These are phyloP conservation scores for Oryzias dopingdopingensis DNA, from an alignment of 2,797 vertebrate species.

Conservation along the genomic window DNA sequence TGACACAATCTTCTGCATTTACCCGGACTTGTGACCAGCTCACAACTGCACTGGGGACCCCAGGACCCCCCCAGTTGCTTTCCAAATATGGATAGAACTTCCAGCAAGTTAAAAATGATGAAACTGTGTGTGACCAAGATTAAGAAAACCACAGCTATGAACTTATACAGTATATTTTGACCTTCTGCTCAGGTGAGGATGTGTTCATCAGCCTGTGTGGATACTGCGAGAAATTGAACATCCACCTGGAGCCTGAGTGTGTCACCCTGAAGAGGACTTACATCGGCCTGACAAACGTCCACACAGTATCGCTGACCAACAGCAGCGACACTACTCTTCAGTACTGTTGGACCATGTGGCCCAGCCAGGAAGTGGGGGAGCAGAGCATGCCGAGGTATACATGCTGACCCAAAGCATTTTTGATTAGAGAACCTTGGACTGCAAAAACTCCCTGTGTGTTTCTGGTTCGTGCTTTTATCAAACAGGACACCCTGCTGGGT, in stretches of 20 bases:
- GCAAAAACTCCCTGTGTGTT: not conserved
- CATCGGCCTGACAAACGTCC: slow-evolving; percentile 71
- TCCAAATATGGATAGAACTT: too few relatives aligned
- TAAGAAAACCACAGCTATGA: too few relatives aligned
- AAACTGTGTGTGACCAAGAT: too few relatives aligned
- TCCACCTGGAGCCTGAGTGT: slow-evolving; percentile 77
- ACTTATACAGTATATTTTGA: not conserved
- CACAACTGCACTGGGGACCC: too few relatives aligned
- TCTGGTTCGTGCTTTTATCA: not conserved
- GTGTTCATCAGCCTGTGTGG: slow-evolving; percentile 79
- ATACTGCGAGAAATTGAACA: slow-evolving; percentile 76
- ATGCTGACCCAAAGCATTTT: not conserved
- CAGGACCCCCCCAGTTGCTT: too few relatives aligned
- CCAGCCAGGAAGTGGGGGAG: slow-evolving; percentile 73
- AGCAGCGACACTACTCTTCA: slow-evolving; percentile 75
- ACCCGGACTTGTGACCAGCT: too few relatives aligned
- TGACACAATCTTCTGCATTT: too few relatives aligned
- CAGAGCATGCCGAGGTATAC: slow-evolving; percentile 29
- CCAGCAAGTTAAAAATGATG: too few relatives aligned
- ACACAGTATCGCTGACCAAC: slow-evolving; percentile 79
- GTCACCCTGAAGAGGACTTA: slow-evolving; percentile 81
- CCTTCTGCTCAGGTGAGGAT: slow-evolving; percentile 79
- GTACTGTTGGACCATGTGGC: slow-evolving; percentile 84
- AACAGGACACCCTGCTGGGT: slow-evolving; percentile 7
- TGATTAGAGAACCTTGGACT: not conserved